Conservation (phyloP, 2,113 vertebrate species). For the Lepisosteus osseus region DNA sequence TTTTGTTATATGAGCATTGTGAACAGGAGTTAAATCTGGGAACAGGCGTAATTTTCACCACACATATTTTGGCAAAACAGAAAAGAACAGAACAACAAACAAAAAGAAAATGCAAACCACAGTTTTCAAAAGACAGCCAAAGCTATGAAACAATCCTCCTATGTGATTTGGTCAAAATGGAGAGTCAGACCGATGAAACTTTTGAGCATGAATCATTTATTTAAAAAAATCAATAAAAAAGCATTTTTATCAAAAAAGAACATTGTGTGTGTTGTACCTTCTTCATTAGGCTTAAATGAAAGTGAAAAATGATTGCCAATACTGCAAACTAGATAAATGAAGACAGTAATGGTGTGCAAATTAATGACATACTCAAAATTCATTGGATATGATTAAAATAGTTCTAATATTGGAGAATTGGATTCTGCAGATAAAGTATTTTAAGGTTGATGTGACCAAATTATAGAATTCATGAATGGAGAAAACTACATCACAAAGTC, state of each 20-base stretch:
- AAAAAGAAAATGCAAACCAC: conserved; percentile 14
- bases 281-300: not conserved
- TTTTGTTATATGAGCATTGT: too few species aligned
- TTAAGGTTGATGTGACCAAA: too few species aligned
- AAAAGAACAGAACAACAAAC: conserved; percentile 8
- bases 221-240: too few species aligned
- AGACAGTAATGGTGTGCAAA: conserved; percentile 12
- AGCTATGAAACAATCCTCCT: conserved; percentile 23
- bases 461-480: too few species aligned
- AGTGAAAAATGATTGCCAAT: not conserved
- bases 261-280: not conserved
- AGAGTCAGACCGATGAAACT: conserved; percentile 1
- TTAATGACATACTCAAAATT: not conserved
- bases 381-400: too few species aligned
- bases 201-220: conserved; percentile 8
- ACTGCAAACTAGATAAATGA: not conserved
- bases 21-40: conserved; percentile 8
- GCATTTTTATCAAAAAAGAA: too few species aligned
- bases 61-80: conserved; percentile 9
- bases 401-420: too few species aligned
- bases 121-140: conserved; percentile 14
- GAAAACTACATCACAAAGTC: too few species aligned
- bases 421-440: too few species aligned
- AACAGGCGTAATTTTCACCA: conserved; percentile 16
- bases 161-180: not conserved